phyloP scores from a whole-genome alignment of 2,113 vertebrate species.

The Hymenochirus boettgeri region DNA sequence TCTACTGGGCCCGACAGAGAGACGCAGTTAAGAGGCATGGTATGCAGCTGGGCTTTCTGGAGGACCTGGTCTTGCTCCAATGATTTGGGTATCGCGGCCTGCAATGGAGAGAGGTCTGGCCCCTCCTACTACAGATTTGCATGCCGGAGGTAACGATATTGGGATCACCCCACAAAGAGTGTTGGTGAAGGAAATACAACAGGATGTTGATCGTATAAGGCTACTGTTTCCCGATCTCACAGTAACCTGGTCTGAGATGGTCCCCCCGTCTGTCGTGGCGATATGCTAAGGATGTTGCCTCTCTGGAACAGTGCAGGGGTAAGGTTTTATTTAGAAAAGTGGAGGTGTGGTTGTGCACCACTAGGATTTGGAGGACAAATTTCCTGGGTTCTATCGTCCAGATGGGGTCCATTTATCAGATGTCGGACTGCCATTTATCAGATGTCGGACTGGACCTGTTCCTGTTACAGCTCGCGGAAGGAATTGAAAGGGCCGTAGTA shows the following conservation, averaged over 20 bases:
- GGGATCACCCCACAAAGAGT: not conserved
- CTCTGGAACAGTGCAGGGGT: too few species aligned
- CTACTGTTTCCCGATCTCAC: not conserved
- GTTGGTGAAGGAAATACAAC: not conserved
- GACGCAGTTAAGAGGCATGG: not conserved
- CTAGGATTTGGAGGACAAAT: too few species aligned
- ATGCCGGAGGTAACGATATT: not conserved
- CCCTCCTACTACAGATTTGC: not conserved
- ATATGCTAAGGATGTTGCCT: too few species aligned
- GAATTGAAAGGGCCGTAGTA: constrained; percentile 26
- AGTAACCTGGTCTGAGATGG: not conserved
- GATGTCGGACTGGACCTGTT: constrained; percentile 24
- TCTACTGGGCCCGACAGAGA: not conserved
- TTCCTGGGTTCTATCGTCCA: not conserved
- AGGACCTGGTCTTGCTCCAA: not conserved
- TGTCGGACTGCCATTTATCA: not conserved
- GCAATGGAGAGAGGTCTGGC: not conserved
- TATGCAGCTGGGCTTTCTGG: not conserved
- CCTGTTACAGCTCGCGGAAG: constrained; percentile 9
- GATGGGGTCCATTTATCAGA: not conserved
- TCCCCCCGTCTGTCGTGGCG: not conserved
- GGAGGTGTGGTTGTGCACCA: too few species aligned
- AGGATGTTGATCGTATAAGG: not conserved
- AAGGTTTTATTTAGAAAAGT: too few species aligned
- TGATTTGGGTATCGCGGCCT: not conserved